Base-by-base conservation (phyloP, 37 sponge, comb jelly and placozoan genomes). In the Trichoplax adhaerens region DNA sequence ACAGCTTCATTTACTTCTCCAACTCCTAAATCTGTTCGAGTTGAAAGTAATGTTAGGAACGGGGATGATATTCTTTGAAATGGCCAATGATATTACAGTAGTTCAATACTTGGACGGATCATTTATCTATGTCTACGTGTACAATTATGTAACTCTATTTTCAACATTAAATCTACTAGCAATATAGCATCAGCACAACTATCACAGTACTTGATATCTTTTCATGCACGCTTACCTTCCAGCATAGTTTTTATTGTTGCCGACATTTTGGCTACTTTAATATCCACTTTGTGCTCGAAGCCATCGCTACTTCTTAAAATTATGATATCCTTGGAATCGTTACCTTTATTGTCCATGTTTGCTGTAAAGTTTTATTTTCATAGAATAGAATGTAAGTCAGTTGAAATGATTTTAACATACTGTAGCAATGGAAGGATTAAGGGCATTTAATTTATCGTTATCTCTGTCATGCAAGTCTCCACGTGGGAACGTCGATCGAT, bases 201-300 rank as follows among this genome's bases (percentile, higher is more conserved):
- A n/a, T n/a, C n/a, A n/a, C 46, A 72, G 58, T 55, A 0, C 51
- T 67, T 5, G 52, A 55, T 54, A 54, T 56, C 68, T 6, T 74
- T n/a, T 61, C 55, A 54, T 65, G 46, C 47, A 73, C n/a, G 4
- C 55, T 29, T 29, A 29, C 29, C 29, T 29, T 98, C 99, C 57
- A 98, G 73, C 99, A 98, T 98, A 10, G 85, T 98, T 74, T 93
- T 98, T 72, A 98, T 98, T 12, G 94, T 98, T 59, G 74, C 80
- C 51, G 99, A 93, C 29, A 83, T 82, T 74, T 98, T 93, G 50
- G 94, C 94, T 54, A 93, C 84, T 48, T 89, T 86, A 4, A 93
- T 80, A 7, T 93, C 94, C 8, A 98, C 94, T 55, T 89, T 88
- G 72, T 93, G 89, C 0, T 83, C 66, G 54, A 93, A 90, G 10